Base-by-base conservation (phyloP, 2,797 vertebrate genomes). In the Coregonus ussuriensis region DNA sequence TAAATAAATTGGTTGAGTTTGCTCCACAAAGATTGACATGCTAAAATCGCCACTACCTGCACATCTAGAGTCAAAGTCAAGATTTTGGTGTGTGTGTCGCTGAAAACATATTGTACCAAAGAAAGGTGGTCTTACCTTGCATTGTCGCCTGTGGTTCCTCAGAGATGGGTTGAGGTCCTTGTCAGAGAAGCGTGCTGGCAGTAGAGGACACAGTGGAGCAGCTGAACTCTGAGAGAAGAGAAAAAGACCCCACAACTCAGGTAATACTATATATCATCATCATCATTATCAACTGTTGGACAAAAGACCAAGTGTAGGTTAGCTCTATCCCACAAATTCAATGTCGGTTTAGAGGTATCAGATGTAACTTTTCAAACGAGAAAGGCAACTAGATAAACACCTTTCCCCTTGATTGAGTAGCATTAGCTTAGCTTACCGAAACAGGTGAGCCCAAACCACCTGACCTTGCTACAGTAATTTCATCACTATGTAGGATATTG, bases 251-350 rank as follows among this genome's bases (percentile, higher is more conserved):
- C 16, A 21, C 59, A 3, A 53, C 79, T 84, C 87, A 93, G 91
- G 93, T 94, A 90, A 85, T 78, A 78, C 29, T 14, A 31, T 1
- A 31, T 37, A 18, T 41, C 37, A 56, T 31, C 21, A 51, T 35
- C 13, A 14, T 15, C 31, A 69, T 69, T 16, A 41, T 63, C 1
- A 63, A 25, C 54, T 15, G 37, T 56, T 56, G 54, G 13, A 18
- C 7, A 63, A 63, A 63, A 21, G 21, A n/a, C 5, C 62, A 21
- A 25, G 18, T n/a, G 18, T 63, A 63, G 59, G 2, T 63, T 41
- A 41, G 6, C 37, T 41, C 37, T 41, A 41, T 41, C 37, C 21
- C 21, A 63, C 6, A 6, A 21, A n/a, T 63, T 13, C 21, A 25
- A 6, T 63, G 62, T 56, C n/a, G 54, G 16, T 18, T 56, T 54